Evolutionary conservation across 1,140 invertebrate genomes (phyloP).

Genomic region (Zaprionus gabonicus): DNA sequence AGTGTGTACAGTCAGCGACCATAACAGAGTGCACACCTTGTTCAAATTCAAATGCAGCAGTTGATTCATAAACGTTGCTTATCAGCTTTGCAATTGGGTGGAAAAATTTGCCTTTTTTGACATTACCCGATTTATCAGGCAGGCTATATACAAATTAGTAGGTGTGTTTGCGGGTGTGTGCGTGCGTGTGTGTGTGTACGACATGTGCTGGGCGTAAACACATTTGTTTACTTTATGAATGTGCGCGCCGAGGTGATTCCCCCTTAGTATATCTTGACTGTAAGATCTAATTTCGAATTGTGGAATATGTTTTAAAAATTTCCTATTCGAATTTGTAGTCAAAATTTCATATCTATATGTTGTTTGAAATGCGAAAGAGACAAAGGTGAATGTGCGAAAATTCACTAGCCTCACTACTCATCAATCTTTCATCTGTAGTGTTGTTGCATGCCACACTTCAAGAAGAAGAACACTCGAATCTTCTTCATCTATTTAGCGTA

Average conservation of each 20-base stretch:
- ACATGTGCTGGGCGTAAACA: conserved; percentile 46
- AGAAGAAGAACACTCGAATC: no score
- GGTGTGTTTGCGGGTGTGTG: conserved; percentile 19
- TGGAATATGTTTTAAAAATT: not conserved
- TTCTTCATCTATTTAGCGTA: not conserved
- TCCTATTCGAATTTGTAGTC: not conserved
- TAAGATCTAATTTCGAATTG: not conserved
- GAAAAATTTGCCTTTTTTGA: conserved; percentile 60
- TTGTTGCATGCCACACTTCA: not conserved
- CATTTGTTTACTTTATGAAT: conserved; percentile 44
- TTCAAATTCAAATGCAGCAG: not conserved
- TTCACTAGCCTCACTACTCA: no score
- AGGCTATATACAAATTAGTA: conserved; percentile 20
- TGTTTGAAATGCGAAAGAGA: not conserved
- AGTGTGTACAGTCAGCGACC: conserved; percentile 45
- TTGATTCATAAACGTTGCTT: conserved; percentile 65
- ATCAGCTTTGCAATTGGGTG: conserved; percentile 58
- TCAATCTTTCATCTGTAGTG: no score
- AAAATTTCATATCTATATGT: not conserved
- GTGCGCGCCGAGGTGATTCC: conserved; percentile 27
- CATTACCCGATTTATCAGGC: conserved; percentile 40
- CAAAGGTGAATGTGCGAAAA: no score
- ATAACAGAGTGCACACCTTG: conserved; percentile 20
- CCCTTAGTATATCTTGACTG: not conserved
- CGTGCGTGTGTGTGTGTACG: conserved; percentile 8